phyloP scores from a whole-genome alignment of 2,797 vertebrate species.

The Adelosebastes latens region DNA sequence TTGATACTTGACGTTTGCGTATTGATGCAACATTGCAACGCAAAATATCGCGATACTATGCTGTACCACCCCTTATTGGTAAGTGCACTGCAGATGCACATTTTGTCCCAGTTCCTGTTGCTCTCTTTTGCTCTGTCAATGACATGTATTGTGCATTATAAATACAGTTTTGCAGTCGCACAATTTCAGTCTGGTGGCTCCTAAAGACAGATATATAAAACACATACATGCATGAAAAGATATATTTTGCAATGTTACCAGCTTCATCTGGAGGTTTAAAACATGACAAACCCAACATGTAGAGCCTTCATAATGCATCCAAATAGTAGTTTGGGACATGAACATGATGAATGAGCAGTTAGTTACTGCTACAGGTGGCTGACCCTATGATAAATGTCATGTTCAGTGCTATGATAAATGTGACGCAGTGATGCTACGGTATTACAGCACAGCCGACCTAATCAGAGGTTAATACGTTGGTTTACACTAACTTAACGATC shows the following conservation, averaged over 20 bases:
- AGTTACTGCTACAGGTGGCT: slow-evolving; percentile 38
- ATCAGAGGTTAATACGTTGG: slow-evolving; percentile 80
- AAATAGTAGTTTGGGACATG: slow-evolving; percentile 19
- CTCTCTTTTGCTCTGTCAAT: background rate
- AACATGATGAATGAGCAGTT: slow-evolving; percentile 58
- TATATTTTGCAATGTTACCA: background rate
- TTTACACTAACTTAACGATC: slow-evolving; percentile 81
- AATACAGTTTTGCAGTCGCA: background rate
- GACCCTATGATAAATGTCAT: slow-evolving; percentile 42
- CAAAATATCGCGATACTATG: too few species aligned
- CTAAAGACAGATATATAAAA: background rate
- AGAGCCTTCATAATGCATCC: background rate
- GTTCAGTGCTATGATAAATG: slow-evolving; percentile 61
- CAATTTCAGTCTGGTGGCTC: background rate
- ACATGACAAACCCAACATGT: background rate
- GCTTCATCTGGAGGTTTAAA: background rate
- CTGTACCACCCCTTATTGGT: background rate
- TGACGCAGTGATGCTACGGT: slow-evolving; percentile 47
- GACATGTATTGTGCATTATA: background rate
- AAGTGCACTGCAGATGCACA: background rate
- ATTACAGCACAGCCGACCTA: slow-evolving; percentile 59
- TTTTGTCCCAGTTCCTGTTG: background rate
- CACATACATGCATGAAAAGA: background rate
- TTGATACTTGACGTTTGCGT: too few species aligned
- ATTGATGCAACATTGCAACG: too few species aligned